phyloP scores from a whole-genome alignment of 2,888 invertebrate genomes.

The Hirtodrosophila confusa region DNA sequence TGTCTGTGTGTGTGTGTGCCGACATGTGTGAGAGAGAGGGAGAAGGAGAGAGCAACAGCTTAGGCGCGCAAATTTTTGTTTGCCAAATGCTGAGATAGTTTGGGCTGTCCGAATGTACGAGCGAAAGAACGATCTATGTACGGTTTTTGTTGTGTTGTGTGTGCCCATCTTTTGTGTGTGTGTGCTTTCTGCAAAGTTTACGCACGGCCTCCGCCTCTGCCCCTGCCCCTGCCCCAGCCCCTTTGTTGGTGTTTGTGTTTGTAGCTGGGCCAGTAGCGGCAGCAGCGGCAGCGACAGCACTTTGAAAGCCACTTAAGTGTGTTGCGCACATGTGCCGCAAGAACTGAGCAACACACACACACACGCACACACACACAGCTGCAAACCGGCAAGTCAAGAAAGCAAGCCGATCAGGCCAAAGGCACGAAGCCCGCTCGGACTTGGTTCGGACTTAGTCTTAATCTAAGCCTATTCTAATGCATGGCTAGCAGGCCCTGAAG shows the following conservation, averaged over 20 bases:
- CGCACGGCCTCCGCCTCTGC: conserved; percentile 48
- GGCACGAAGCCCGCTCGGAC: conserved; percentile 64
- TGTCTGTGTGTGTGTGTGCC: conserved; percentile 1
- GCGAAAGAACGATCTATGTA: conserved; percentile 34
- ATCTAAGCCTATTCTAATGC: conserved; percentile 80
- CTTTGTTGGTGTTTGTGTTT: conserved; percentile 33
- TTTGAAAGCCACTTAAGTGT: conserved; percentile 71
- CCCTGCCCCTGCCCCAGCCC: conserved; percentile 19
- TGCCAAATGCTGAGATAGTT: conserved; percentile 46
- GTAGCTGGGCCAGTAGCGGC: conserved; percentile 47
- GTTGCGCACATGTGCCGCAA: conserved; percentile 73
- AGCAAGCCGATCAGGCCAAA: conserved; percentile 45
- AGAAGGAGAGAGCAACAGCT: conserved; percentile 27
- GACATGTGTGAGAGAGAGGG: conserved; percentile 6
- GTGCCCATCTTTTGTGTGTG: conserved; percentile 56
- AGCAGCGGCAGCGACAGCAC: conserved; percentile 54
- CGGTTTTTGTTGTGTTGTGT: conserved; percentile 14
- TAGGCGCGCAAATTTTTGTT: conserved; percentile 46
- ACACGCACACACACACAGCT: conserved; percentile 39
- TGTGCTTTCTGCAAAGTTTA: conserved; percentile 60
- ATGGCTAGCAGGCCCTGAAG: conserved; percentile 44
- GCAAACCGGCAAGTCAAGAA: conserved; percentile 72
- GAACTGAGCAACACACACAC: conserved; percentile 51
- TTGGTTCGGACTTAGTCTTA: conserved; percentile 63
- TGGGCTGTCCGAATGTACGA: conserved; percentile 16